Base-by-base conservation (phyloP, 1,140 invertebrate species). In the Bombus turneri region DNA sequence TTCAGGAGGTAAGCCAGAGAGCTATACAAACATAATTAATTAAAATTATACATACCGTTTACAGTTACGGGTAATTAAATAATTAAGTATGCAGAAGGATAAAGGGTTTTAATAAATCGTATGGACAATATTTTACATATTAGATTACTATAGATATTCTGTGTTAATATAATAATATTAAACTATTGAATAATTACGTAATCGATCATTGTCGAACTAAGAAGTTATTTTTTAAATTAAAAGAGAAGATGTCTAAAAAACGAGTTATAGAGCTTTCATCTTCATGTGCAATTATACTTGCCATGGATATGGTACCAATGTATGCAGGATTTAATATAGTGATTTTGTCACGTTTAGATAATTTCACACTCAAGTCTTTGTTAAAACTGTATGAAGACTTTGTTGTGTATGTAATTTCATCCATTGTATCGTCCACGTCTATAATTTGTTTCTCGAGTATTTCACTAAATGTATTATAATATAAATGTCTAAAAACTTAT, bases 261-360 rank as follows among this genome's bases (percentile, higher is more conserved):
- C 39, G 22, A 13, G 34, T 66, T 66, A 8, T 28, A 9, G 6
- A 71, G n/a, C 37, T 47, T 2, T 71, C 3, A 39, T 10, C 28
- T 10, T 59, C 25, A 1, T 47, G 2, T 22, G 2, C 2, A 57
- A 31, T 71, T n/a, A 6, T 43, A 59, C 59, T 89, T 87, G 89
- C 92, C 81, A 77, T 86, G 3, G 66, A 47, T n/a, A 92, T 81
- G 2, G 81, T 85, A 37, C 91, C 91, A 0, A 92, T 34, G 64
- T 93, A 92, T 37, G 87, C 91, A 8, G 86, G 80, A 82, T 92
- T 92, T 39, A 93, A 53, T n/a, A 92, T 72, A 0, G 86, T 91
- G 6, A 93, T 22, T 77, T 84, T 81, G 4, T 92, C 88, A 4
- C 85, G 66, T 15, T 87, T 83, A 15, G 85, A 69, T 25, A 72